These are phyloP conservation scores for Synanthedon andrenaeformis DNA, from an alignment of 2,888 invertebrate genomes.

Conservation along the genomic window DNA sequence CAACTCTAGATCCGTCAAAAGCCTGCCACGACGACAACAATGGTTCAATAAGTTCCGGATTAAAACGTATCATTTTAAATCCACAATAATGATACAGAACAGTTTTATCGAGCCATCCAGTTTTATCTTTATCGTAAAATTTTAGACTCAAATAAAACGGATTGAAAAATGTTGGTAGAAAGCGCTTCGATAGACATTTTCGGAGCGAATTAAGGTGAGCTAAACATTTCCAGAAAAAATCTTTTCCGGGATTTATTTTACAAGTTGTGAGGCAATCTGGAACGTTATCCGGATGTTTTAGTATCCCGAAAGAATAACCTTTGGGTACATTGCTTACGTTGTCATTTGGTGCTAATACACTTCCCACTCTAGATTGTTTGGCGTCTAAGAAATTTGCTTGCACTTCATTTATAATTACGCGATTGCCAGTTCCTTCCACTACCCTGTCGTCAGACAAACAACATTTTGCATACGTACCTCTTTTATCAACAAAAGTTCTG, in stretches of 20 bases:
- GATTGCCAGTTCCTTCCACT: constrained; percentile 36
- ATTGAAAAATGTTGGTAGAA: constrained; percentile 37
- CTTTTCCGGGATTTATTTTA: constrained; percentile 35
- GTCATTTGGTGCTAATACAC: constrained; percentile 54
- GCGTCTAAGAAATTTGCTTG: constrained; percentile 46
- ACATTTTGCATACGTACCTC: constrained; percentile 56
- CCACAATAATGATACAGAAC: constrained; percentile 51
- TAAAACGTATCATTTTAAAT: constrained; percentile 49
- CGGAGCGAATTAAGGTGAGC: constrained; percentile 50
- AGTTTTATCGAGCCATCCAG: constrained; percentile 54
- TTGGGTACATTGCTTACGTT: constrained; percentile 54
- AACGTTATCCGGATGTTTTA: constrained; percentile 47
- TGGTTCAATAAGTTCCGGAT: constrained; percentile 57
- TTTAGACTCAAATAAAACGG: constrained; percentile 39
- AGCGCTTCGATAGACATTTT: constrained; percentile 32
- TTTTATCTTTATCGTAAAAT: constrained; percentile 41
- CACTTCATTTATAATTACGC: constrained; percentile 38
- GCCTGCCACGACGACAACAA: constrained; percentile 55
- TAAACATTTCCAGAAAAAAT: constrained; percentile 53
- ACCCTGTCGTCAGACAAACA: constrained; percentile 49
- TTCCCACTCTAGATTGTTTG: constrained; percentile 41
- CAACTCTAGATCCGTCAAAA: constrained; percentile 48
- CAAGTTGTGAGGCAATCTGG: constrained; percentile 51
- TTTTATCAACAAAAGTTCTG: constrained; percentile 46
- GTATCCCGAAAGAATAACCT: constrained; percentile 58